Base-by-base conservation (phyloP, 2,797 vertebrate species). In the Kryptopterus vitreolus region DNA sequence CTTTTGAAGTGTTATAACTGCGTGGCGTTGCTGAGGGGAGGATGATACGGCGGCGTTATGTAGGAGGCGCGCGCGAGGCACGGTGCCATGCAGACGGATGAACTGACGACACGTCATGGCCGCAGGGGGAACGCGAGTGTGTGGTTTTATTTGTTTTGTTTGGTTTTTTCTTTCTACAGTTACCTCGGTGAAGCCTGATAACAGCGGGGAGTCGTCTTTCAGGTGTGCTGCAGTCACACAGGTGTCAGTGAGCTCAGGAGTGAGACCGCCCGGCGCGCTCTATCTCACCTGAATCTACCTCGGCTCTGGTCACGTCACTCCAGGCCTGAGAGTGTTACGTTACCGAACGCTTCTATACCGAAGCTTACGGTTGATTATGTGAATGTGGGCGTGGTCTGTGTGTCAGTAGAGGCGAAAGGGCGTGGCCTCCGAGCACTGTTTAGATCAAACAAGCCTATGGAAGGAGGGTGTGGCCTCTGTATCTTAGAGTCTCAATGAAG, bases 121-220 rank as follows among this genome's bases (percentile, higher is more conserved):
- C 76, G 83, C 73, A 78, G 59, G 76, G 53, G 22, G n/a, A n/a
- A n/a, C 57, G 48, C 50, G 3, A 52, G 62, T 76, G 50, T 52
- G 24, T n/a, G 63, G n/a, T n/a, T n/a, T n/a, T n/a, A n/a, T n/a
- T 66, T 18, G 76, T 75, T 80, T 68, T 53, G 18, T 53, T 62
- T 63, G 62, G 61, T 71, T 70, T 70, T 79, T 84, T 86, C 59
- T 75, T 84, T 87, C 85, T 89, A 79, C 81, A 68, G 90, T 91
- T 91, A 90, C 89, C 87, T 86, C 86, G 85, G 84, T 66, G 87
- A 87, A 87, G 86, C 84, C 86, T 86, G 90, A 90, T 90, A 91
- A 78, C 80, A 74, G 76, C 80, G 72, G 18, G n/a, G 84, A 84
- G 86, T 90, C 88, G 6, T 76, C 80, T 92, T 91, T 88, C 89